Conservation (phyloP, 1,140 invertebrate genomes). For the Heliconius congener region DNA sequence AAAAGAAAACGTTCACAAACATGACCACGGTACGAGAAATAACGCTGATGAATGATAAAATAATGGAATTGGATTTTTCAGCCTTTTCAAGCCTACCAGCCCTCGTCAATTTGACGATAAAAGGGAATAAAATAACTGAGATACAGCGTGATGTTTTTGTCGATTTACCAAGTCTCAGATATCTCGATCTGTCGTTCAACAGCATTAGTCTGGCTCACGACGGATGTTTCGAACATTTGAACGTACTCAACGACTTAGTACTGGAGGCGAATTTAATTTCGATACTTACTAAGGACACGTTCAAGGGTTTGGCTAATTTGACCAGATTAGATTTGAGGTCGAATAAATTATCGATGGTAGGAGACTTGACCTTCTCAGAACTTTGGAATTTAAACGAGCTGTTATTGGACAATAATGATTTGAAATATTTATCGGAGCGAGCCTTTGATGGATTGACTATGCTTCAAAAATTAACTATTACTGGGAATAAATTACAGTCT, state of each 20-base stretch:
- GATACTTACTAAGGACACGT: conserved; percentile 86
- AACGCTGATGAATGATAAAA: conserved; percentile 86
- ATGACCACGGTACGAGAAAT: conserved; percentile 85
- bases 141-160: conserved; percentile 88
- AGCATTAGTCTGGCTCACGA: conserved; percentile 88
- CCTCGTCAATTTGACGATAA: conserved; percentile 85
- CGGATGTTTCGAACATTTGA: conserved; percentile 86
- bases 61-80: conserved; percentile 84
- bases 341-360: conserved; percentile 87
- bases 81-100: conserved; percentile 85
- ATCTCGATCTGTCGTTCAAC: conserved; percentile 87
- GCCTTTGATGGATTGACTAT: conserved; percentile 87
- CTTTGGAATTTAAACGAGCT: conserved; percentile 87
- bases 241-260: conserved; percentile 85
- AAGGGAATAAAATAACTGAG: conserved; percentile 87
- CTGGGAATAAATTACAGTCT: conserved; percentile 87
- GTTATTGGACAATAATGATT: conserved; percentile 87
- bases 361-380: conserved; percentile 88
- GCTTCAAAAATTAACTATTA: conserved; percentile 86
- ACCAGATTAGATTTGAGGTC: conserved; percentile 85
- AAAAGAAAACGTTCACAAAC: conserved; percentile 87
- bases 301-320: conserved; percentile 86
- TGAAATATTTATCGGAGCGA: conserved; percentile 84
- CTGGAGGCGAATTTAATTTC: conserved; percentile 87
- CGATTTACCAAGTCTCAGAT: conserved; percentile 85